Percentiles rank a stretch among this genome's conserved stretches.
These are phyloP conservation scores for Gymnothorax reevesii DNA, from an alignment of 2,797 vertebrate species.

Conservation along the genomic window DNA sequence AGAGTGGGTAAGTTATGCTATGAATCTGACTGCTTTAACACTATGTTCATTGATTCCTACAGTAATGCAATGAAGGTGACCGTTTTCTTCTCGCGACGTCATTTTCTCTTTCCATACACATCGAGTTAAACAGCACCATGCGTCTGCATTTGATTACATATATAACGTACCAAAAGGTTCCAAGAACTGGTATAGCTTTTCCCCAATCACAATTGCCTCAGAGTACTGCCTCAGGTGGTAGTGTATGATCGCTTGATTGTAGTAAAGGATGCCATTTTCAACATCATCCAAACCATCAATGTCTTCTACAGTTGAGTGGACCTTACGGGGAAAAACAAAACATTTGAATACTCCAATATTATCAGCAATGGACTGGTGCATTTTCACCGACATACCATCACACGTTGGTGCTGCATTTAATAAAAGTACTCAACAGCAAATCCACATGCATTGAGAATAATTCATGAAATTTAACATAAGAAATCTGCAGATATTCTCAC, in stretches of 20 bases:
- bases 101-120: not conserved
- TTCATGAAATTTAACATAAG: not conserved
- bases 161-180: slow-evolving; percentile 91
- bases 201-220: slow-evolving; percentile 90
- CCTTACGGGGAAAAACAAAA: slow-evolving; percentile 62
- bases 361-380: not conserved
- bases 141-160: not conserved
- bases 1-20: no score
- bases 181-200: slow-evolving; percentile 96
- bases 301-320: slow-evolving; percentile 90
- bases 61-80: not conserved
- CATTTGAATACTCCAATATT: not conserved
- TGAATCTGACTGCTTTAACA: not conserved
- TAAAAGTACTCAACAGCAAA: not conserved
- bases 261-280: slow-evolving; percentile 93
- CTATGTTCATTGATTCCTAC: not conserved
- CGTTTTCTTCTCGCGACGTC: not conserved
- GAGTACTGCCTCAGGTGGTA: slow-evolving; percentile 93
- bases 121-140: not conserved
- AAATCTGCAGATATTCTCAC: not conserved
- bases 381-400: not conserved
- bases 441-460: not conserved
- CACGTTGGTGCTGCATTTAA: not conserved
- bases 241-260: slow-evolving; percentile 93
- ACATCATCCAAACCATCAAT: slow-evolving; percentile 95